Percentiles rank a stretch among this genome's conserved stretches.
Conservation (phyloP, 2,113 vertebrate genomes). For the Polyodon spathula region DNA sequence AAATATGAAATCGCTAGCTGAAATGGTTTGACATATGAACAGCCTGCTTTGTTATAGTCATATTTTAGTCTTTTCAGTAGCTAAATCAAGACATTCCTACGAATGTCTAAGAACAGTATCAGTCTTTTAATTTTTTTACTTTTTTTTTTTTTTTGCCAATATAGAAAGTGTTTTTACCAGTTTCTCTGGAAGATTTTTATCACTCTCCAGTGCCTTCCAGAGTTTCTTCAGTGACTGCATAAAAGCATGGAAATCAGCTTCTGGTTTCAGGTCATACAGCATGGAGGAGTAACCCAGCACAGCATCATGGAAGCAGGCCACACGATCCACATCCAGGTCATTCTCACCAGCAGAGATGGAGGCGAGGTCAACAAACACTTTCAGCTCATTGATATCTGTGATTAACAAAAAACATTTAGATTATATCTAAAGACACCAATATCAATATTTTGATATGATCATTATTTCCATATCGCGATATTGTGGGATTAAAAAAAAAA, state of each 20-base stretch:
- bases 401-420: slow-evolving; percentile 1
- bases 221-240: slow-evolving; percentile 46
- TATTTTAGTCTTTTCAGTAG: too few species aligned
- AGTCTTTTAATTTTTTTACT: too few species aligned
- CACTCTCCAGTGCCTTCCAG: slow-evolving; percentile 57
- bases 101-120: too few species aligned
- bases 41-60: too few species aligned
- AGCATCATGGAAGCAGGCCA: slow-evolving; percentile 64
- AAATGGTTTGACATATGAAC: too few species aligned
- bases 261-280: slow-evolving; percentile 46
- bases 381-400: slow-evolving; percentile 59
- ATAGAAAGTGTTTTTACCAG: slow-evolving; percentile 51
- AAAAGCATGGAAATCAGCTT: slow-evolving; percentile 39
- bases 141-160: too few species aligned
- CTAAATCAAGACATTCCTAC: too few species aligned
- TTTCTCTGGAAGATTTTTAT: slow-evolving; percentile 51
- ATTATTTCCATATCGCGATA: too few species aligned
- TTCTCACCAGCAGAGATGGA: slow-evolving; percentile 77
- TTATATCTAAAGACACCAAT: too few species aligned
- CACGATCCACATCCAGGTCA: slow-evolving; percentile 64
- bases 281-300: slow-evolving; percentile 60
- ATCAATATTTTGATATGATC: too few species aligned
- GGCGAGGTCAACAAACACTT: slow-evolving; percentile 71
- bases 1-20: too few species aligned
- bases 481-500: too few species aligned